Base-by-base conservation (phyloP, 2,113 vertebrate genomes). In the Mesoclemmys tuberculata region DNA sequence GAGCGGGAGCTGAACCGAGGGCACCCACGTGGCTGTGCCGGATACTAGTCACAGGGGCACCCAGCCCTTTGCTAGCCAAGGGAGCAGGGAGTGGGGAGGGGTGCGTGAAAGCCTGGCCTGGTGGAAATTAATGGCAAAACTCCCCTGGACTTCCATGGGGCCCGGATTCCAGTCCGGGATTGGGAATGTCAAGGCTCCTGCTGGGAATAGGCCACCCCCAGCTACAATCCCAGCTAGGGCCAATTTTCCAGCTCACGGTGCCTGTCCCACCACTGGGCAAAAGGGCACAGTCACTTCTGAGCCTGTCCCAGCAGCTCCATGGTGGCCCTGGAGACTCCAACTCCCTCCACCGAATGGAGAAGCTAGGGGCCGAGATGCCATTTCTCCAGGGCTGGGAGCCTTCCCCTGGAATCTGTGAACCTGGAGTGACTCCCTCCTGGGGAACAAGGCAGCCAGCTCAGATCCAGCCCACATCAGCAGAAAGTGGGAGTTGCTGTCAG, bases 151-250 rank as follows among this genome's bases (percentile, higher is more conserved):
- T 46, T 27, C 26, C 7, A 18, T 4, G 16, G 38, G 46, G 13
- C 52, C 58, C 48, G 4, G 58, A 26, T 54, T 75, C 87, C 58
- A 44, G 18, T 6, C 6, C 24, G 68, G 24, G 29, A 16, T 5
- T n/a, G 27, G 74, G 64, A 31, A 82, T 54, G 26, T 9, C 35
- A 3, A 4, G 0, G 0, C 49, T 46, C 31, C 55, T 1, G 0
- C 16, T 44, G 51, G 38, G 61, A 12, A 44, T 1, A 1, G 10
- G 24, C 41, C 84, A 64, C 61, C 61, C 29, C 31, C 13, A 2
- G 46, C 14, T 35, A 19, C 61, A 35, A n/a, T 35, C 56, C 61
- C 61, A 68, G 16, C 35, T 64, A 6, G 64, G 49, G 12, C 29
- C 2, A 24, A 64, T 3, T 77, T 16, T 22, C 18, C 1, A 16